phyloP scores from a whole-genome alignment of 2,888 invertebrate species.

The Papilio demoleus region DNA sequence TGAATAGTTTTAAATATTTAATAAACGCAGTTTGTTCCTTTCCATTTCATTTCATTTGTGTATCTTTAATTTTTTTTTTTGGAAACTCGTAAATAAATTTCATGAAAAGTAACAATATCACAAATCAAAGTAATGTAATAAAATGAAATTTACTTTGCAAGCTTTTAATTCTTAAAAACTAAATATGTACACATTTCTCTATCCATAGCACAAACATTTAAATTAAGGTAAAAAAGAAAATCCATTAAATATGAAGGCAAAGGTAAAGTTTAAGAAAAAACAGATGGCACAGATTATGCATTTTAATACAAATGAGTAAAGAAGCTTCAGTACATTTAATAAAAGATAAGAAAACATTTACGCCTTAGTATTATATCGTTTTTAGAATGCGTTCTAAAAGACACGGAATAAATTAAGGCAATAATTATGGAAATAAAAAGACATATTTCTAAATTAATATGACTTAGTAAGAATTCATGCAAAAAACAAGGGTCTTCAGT shows the following conservation, averaged over 20 bases:
- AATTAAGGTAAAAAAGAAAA: constrained; percentile 18
- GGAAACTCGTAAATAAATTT: too few relatives aligned
- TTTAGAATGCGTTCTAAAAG: not conserved
- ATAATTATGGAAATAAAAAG: not conserved
- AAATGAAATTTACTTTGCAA: constrained; percentile 45
- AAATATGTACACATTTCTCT: constrained; percentile 38
- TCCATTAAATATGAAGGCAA: constrained; percentile 19
- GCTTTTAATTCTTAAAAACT: constrained; percentile 52
- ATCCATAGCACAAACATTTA: constrained; percentile 32
- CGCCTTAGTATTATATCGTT: not conserved
- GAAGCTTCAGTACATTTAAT: constrained; percentile 2
- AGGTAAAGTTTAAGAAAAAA: constrained; percentile 33
- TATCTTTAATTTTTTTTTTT: not conserved
- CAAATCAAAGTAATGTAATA: not conserved
- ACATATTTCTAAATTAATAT: not conserved
- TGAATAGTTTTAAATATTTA: constrained; percentile 49
- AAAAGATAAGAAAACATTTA: not conserved
- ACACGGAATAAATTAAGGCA: not conserved
- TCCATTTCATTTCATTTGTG: constrained; percentile 5
- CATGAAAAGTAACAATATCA: not conserved
- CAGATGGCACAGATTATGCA: constrained; percentile 39
- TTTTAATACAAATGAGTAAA: constrained; percentile 27
- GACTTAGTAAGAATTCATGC: not conserved
- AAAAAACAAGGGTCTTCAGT: not conserved
- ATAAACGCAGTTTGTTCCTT: constrained; percentile 50